Base-by-base conservation (phyloP, 1,140 invertebrate species). In the Tetragonula clypearis region DNA sequence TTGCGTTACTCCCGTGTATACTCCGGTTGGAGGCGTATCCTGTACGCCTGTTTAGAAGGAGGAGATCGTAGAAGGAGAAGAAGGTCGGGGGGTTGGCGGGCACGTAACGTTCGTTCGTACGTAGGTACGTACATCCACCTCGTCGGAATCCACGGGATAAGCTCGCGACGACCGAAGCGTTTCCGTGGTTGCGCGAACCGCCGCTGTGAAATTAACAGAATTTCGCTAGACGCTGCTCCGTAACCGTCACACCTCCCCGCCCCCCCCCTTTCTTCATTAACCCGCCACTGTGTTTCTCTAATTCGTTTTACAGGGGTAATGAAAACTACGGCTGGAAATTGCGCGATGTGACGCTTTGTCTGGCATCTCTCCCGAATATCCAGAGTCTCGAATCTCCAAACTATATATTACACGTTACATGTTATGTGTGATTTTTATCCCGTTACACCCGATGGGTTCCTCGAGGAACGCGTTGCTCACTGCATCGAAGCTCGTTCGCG, bases 231-330 rank as follows among this genome's bases (percentile, higher is more conserved):
- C 80, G 62, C 86, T 74, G 68, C 79, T 80, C 82, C 41, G 19
- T 5, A 86, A 86, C 80, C 79, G 30, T 49, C 41, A 49, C 41
- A 49, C 41, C 41, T 49, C 8, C 41, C 41, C 41, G 41, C 41
- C 41, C 41, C 62, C 79, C 53, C 82, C 87, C 77, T 87, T 81
- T 78, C 87, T 72, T 85, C 88, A 83, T 85, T 91, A 84, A 84
- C 82, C 76, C 76, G 79, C 76, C 68, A 60, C 79, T 85, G 84
- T 75, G 78, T 81, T 80, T 85, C 79, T 60, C 84, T 81, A 85
- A 85, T 85, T 85, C 84, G 78, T 80, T 85, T 80, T 69, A 69
- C 78, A 49, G 35, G 71, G 79, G 53, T 75, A 81, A 85, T 81
- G 83, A 85, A 85, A 85, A 80, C 83, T 80, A 85, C 35, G 69